A percentile compares a stretch with the other conserved stretches of the same genome.
Conservation (phyloP, 2,113 vertebrate species). For the Tylochromis polylepis region DNA sequence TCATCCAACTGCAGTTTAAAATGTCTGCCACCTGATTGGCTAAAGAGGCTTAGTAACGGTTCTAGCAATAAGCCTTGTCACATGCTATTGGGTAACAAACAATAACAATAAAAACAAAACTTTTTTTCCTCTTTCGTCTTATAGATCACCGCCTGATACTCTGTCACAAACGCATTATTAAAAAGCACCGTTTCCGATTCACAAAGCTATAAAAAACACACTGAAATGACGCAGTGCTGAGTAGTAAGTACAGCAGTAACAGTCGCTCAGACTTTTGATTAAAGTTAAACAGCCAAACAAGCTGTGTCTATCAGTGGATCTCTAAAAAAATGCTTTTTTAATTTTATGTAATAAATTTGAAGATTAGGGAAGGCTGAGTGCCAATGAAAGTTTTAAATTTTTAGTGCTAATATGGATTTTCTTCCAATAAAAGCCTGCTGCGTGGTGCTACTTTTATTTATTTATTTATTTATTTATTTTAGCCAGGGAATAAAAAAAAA, state of each 20-base stretch:
- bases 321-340: neutral
- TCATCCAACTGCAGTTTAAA: slow-evolving; percentile 45
- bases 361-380: neutral
- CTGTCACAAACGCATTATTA: neutral
- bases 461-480: neutral
- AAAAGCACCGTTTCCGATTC: neutral
- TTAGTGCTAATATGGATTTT: neutral
- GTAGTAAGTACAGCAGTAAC: neutral
- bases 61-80: slow-evolving; percentile 61
- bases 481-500: neutral
- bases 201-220: neutral
- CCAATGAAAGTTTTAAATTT: neutral
- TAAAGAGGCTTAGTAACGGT: slow-evolving; percentile 65
- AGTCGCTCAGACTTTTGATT: neutral
- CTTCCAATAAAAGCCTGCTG: neutral
- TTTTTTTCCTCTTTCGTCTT: neutral
- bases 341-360: neutral
- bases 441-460: neutral
- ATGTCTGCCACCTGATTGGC: slow-evolving; percentile 65
- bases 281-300: no score
- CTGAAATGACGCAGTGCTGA: neutral
- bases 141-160: neutral
- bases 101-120: neutral
- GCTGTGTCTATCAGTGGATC: neutral
- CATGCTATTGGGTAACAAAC: slow-evolving; percentile 57